These are phyloP conservation scores for Andrena flavipes DNA, from an alignment of 2,888 invertebrate genomes.

Conservation along the genomic window DNA sequence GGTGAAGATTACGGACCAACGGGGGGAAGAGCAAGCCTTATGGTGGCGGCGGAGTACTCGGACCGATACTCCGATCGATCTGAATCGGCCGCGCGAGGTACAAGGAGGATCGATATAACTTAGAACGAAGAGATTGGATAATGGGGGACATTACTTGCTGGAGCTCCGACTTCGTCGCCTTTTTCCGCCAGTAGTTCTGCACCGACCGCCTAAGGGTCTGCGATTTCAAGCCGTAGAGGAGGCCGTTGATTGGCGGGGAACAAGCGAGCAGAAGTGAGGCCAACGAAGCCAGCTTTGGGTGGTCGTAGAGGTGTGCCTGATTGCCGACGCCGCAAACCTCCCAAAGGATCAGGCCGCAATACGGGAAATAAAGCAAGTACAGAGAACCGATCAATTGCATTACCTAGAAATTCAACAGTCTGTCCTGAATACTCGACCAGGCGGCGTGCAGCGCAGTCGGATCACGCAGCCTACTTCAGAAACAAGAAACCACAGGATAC, in stretches of 20 bases:
- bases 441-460: neutral
- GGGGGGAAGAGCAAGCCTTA: too few species aligned
- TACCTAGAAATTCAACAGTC: conserved; percentile 82
- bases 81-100: too few species aligned
- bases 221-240: conserved; percentile 92
- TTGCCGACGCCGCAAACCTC: conserved; percentile 85
- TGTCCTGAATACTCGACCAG: neutral
- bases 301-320: conserved; percentile 74
- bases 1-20: neutral
- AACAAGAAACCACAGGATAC: too few species aligned
- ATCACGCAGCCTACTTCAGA: neutral
- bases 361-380: conserved; percentile 90
- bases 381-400: conserved; percentile 91
- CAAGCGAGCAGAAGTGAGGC: conserved; percentile 89
- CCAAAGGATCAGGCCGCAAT: conserved; percentile 90
- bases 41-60: too few species aligned
- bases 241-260: conserved; percentile 91
- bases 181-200: conserved; percentile 91
- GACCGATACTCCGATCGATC: too few species aligned
- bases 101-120: neutral
- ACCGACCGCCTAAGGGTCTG: conserved; percentile 90
- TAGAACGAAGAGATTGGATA: neutral
- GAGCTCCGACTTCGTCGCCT: conserved; percentile 91
- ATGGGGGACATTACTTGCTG: conserved; percentile 86
- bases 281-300: conserved; percentile 86